These are phyloP conservation scores for Montipora capricornis DNA, from an alignment of 64 coral and sea anemone species.

Conservation along the genomic window DNA sequence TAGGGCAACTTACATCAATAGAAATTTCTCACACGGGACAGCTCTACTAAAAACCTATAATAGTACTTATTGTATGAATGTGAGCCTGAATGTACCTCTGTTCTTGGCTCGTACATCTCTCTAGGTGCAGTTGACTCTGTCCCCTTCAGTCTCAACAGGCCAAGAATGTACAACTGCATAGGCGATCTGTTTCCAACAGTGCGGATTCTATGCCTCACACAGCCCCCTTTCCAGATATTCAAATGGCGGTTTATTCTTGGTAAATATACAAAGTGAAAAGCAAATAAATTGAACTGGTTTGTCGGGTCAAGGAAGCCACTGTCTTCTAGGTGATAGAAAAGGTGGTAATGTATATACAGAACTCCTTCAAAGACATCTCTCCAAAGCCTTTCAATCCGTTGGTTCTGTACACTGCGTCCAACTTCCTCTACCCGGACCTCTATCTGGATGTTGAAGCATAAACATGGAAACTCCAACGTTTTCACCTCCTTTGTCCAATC, in stretches of 20 bases:
- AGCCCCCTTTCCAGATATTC: slow-evolving; percentile 54
- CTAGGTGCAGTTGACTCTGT: slow-evolving; percentile 44
- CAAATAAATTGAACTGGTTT: slow-evolving; percentile 13
- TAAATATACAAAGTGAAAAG: not conserved
- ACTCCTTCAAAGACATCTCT: not conserved
- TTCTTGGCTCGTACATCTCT: slow-evolving; percentile 62
- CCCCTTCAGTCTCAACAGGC: slow-evolving; percentile 62
- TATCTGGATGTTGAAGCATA: no score
- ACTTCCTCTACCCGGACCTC: no score
- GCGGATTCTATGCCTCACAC: slow-evolving; percentile 41
- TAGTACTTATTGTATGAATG: no score
- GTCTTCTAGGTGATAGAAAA: slow-evolving; percentile 12
- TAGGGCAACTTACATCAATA: not conserved
- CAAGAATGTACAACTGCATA: slow-evolving; percentile 70
- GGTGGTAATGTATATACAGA: not conserved
- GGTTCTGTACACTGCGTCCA: no score
- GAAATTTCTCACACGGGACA: no score
- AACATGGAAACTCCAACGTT: no score
- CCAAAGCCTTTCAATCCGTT: no score
- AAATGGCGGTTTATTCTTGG: slow-evolving; percentile 3
- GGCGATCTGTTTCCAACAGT: not conserved
- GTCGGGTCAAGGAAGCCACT: slow-evolving; percentile 15
- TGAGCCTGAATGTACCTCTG: slow-evolving; percentile 28
- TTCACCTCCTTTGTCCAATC: slow-evolving; percentile 9
- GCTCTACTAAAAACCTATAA: no score